Evolutionary conservation across 2,888 invertebrate genomes (phyloP), one percentile per base, ranked within the genome.

Genomic region (Craniophora ligustri): DNA sequence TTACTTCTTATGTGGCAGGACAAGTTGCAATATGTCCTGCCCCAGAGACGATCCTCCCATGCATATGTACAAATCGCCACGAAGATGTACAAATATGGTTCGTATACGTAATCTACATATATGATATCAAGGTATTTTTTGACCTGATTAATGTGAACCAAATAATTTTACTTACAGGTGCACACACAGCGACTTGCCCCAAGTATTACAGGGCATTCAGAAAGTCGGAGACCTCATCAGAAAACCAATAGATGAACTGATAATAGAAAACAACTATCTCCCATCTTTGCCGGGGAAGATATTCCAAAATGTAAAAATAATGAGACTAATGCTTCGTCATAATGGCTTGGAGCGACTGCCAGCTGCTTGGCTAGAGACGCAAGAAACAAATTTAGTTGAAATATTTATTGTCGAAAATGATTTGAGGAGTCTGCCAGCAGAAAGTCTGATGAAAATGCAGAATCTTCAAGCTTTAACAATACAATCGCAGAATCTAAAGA

Each of bases 51-150:
- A 97, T 98, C 75, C 87, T 96, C 51, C 98, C 98, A 16, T 98
- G 98, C 84, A 95, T 97, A 73, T 98, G 98, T 86, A 95, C 97
- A 19, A 94, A 95, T 63, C 94, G 96, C 38, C 95, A 95, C 76
- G 95, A 96, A 79, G 97, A 98, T 78, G 94, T 96, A 72, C 98
- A 98, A 94, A 96, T 98, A 92, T 98, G 98, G 98, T 97, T 91
- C 89, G 72, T 63, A 58, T 36, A 7, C 18, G 13, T 32, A 28
- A 38, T 46, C 11, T 19, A 15, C 46, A 11, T 14, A 15, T 49
- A 11, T 14, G 16, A 42, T 2, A 26, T 10, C 0, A 15, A 21
- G 1, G 1, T 5, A 0, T 0, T 8, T 10, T 19, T 16, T 31
- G 5, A 2, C n/a, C 0, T 8, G 0, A 36, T 0, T 30, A 35